Conservation (phyloP, 2,888 invertebrate species). For the Phaedon cochleariae region DNA sequence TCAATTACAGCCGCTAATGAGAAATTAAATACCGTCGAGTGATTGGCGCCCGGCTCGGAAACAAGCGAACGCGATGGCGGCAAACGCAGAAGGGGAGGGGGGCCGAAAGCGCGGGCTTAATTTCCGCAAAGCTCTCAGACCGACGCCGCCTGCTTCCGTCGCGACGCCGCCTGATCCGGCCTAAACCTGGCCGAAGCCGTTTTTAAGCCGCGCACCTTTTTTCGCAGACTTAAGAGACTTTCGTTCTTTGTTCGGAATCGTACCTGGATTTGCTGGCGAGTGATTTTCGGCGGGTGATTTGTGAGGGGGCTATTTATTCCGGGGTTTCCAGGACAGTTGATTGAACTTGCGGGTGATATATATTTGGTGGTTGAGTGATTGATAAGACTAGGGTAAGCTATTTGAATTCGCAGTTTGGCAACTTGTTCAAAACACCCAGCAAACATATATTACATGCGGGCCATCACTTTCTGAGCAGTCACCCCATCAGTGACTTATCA, state of each 20-base stretch:
- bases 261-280: slow-evolving; percentile 60
- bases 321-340: not conserved
- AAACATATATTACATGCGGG: no score
- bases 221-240: slow-evolving; percentile 62
- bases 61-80: slow-evolving; percentile 48
- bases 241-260: slow-evolving; percentile 61
- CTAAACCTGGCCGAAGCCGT: slow-evolving; percentile 63
- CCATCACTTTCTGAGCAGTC: no score
- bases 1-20: slow-evolving; percentile 48
- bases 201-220: slow-evolving; percentile 63
- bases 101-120: slow-evolving; percentile 58
- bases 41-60: slow-evolving; percentile 54
- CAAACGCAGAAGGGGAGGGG: slow-evolving; percentile 47
- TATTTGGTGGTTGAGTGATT: no score
- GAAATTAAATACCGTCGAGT: slow-evolving; percentile 62
- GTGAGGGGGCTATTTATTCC: slow-evolving; percentile 48
- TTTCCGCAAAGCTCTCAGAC: slow-evolving; percentile 62
- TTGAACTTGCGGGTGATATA: no score
- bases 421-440: no score
- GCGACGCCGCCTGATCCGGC: slow-evolving; percentile 63
- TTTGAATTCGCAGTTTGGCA: no score
- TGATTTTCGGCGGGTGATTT: slow-evolving; percentile 55
- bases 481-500: no score
- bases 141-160: slow-evolving; percentile 57
- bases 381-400: no score